Base-by-base conservation (phyloP, 2,888 invertebrate species). In the Hofmannophila pseudospretella region DNA sequence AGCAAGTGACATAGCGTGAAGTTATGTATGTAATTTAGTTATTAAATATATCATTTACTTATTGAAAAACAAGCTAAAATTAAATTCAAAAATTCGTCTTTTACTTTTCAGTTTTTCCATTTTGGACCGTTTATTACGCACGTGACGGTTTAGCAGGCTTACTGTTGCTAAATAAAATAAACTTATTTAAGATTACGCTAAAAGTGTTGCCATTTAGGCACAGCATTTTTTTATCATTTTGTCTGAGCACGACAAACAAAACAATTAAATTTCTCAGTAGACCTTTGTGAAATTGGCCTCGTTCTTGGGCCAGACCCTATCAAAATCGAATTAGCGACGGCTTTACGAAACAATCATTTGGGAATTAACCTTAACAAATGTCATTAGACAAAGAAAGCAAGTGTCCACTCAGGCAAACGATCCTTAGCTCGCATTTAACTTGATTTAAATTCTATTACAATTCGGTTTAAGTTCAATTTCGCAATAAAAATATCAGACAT, bases 301-400 rank as follows among this genome's bases (percentile, higher is more conserved):
- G 26, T 42, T 47, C 8, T 12, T n/a, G 29, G 13, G 10, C 7
- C n/a, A 25, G 12, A 32, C 58, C 54, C 56, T 64, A 74, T 69
- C 63, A 68, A 71, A 75, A 68, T 54, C 49, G 57, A 50, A 71
- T 74, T 69, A 70, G 64, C 47, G 42, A 54, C 48, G 54, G 52
- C 14, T 34, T 34, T 25, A 25, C 19, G 26, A 31, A 37, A 22
- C 11, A 7, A 29, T 31, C 56, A 59, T 56, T 38, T 36, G 45
- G 47, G 60, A 58, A 63, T 58, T 59, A 62, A 64, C 64, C 61
- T 52, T 56, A 56, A 39, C 60, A 51, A 55, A 69, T 64, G 54
- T 63, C 64, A 69, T 75, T 73, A 72, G 56, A 7, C 41, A 62
- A 71, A 67, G 70, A 73, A 72, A 73, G 73, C 65, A 47, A 8